A percentile compares a stretch with the other conserved stretches of the same genome.
phyloP scores from a whole-genome alignment of 1,140 invertebrate genomes.

The Drosophila pandora region DNA sequence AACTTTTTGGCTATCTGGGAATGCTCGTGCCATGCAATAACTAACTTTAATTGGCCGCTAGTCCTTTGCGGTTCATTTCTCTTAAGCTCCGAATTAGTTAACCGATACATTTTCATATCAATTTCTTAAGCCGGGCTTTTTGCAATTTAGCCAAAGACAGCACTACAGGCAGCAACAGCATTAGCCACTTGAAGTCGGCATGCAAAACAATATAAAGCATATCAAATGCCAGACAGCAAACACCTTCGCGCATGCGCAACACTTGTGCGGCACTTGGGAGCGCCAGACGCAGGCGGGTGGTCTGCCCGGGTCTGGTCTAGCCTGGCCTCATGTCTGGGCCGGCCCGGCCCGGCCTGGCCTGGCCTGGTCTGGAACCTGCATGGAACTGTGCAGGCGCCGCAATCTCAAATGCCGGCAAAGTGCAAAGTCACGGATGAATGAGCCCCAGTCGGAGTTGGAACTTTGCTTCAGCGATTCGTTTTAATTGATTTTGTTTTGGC shows the following conservation, averaged over 20 bases:
- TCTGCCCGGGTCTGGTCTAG: slow-evolving; percentile 6
- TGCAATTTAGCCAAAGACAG: slow-evolving; percentile 48
- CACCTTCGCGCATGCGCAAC: slow-evolving; percentile 73
- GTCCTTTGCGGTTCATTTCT: slow-evolving; percentile 42
- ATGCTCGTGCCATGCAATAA: slow-evolving; percentile 14
- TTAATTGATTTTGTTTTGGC: slow-evolving; percentile 78
- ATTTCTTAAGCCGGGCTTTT: slow-evolving; percentile 42
- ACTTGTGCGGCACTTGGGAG: not conserved
- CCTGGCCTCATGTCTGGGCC: not conserved
- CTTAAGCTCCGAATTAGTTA: slow-evolving; percentile 45
- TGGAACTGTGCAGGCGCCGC: slow-evolving; percentile 34
- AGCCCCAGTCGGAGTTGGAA: slow-evolving; percentile 62
- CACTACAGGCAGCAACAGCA: slow-evolving; percentile 1
- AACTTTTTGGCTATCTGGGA: slow-evolving; percentile 22
- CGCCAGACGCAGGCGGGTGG: slow-evolving; percentile 32
- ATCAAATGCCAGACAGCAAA: slow-evolving; percentile 59
- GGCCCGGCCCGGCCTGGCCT: too few relatives aligned
- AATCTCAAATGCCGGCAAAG: slow-evolving; percentile 45
- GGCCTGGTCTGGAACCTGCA: not conserved
- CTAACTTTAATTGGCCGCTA: slow-evolving; percentile 41
- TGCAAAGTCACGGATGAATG: slow-evolving; percentile 80
- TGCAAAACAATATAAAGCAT: slow-evolving; percentile 63
- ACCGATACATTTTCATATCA: slow-evolving; percentile 52
- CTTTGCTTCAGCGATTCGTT: slow-evolving; percentile 74
- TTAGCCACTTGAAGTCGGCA: slow-evolving; percentile 47